phyloP scores from a whole-genome alignment of 2,888 invertebrate species.

The Dicyrtoma fusca region DNA sequence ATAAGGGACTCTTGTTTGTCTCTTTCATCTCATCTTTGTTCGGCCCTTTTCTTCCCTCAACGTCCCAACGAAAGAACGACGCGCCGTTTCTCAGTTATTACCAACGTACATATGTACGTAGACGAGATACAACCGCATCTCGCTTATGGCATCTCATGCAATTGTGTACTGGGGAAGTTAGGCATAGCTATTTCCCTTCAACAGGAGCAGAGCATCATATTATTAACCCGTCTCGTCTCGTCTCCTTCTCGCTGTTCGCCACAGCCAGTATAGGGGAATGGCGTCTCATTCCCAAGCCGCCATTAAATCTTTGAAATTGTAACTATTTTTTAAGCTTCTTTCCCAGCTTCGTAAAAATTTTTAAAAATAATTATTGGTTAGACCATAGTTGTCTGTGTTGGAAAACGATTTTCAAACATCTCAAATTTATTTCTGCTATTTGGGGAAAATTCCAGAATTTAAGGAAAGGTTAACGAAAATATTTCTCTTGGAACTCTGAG shows the following conservation, averaged over 20 bases:
- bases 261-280: conserved; percentile 4
- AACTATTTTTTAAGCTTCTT: neutral
- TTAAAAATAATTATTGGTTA: conserved; percentile 21
- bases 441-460: conserved; percentile 38
- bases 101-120: too few species aligned
- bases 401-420: neutral
- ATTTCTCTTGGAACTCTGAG: neutral
- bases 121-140: too few species aligned
- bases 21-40: neutral
- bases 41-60: neutral
- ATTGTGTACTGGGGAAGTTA: too few species aligned
- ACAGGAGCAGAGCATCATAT: neutral
- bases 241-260: neutral
- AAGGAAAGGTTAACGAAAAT: neutral
- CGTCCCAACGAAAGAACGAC: too few species aligned
- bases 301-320: neutral
- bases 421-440: neutral
- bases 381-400: conserved; percentile 3
- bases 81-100: neutral
- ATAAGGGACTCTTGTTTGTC: neutral
- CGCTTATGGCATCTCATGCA: too few species aligned
- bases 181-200: neutral
- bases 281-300: neutral
- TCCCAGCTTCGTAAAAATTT: conserved; percentile 10
- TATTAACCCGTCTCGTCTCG: neutral